These are phyloP conservation scores for Sorex araneus DNA, from an alignment of 2,113 vertebrate species.

Conservation along the genomic window DNA sequence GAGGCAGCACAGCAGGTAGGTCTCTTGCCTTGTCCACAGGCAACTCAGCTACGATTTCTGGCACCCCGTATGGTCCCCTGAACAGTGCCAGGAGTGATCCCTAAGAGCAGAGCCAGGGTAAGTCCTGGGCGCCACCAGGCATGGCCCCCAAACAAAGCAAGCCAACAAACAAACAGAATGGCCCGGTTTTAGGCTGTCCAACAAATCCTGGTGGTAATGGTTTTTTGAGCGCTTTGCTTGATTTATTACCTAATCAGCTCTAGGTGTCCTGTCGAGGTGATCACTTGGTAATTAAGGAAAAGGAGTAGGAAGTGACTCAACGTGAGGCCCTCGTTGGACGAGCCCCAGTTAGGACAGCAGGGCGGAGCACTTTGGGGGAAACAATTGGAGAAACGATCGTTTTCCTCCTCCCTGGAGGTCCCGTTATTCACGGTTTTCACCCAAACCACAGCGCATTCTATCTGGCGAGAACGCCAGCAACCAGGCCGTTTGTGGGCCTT, in stretches of 20 bases:
- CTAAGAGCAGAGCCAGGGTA: no score
- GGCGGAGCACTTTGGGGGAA: not conserved
- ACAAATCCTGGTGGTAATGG: not conserved
- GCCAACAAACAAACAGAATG: slow-evolving; percentile 1
- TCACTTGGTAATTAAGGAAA: slow-evolving; percentile 18
- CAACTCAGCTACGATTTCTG: no score
- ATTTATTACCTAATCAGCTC: not conserved
- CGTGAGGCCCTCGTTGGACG: not conserved
- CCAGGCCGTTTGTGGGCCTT: not conserved
- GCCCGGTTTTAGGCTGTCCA: not conserved
- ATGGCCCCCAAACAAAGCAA: no score
- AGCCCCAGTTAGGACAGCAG: not conserved
- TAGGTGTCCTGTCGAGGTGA: slow-evolving; percentile 15
- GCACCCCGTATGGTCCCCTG: no score
- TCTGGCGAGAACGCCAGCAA: not conserved
- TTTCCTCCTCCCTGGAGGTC: not conserved
- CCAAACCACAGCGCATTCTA: slow-evolving; percentile 1
- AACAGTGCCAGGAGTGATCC: no score
- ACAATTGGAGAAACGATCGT: not conserved
- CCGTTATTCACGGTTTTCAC: slow-evolving; percentile 13
- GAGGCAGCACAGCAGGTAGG: no score
- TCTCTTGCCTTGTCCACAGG: no score
- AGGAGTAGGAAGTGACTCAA: not conserved
- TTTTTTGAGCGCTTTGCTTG: slow-evolving; percentile 12
- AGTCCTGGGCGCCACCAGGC: no score